Evolutionary conservation across 2,888 invertebrate genomes (phyloP).

Genomic region (Gastrophysa polygoni): DNA sequence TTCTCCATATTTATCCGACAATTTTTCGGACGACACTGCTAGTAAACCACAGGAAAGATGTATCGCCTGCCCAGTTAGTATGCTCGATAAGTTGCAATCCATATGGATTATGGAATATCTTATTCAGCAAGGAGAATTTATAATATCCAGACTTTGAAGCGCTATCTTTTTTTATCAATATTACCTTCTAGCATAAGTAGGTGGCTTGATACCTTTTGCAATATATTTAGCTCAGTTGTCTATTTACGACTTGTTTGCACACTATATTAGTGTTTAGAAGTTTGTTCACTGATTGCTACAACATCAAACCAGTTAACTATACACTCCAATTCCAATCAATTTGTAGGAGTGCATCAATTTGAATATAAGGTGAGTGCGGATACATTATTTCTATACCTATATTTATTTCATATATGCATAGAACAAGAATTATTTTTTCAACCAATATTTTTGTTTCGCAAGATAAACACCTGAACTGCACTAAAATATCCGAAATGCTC

Average conservation of each 20-base stretch:
- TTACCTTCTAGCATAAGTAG: constrained; percentile 41
- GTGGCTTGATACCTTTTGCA: constrained; percentile 37
- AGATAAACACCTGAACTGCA: too few species aligned
- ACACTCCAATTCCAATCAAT: not conserved
- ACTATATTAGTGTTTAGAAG: constrained; percentile 7
- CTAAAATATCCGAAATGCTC: too few species aligned
- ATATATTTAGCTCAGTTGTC: constrained; percentile 23
- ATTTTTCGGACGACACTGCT: too few species aligned
- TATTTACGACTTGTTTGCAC: constrained; percentile 11
- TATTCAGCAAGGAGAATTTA: constrained; percentile 20
- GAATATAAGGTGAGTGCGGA: too few species aligned
- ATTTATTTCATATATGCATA: too few species aligned
- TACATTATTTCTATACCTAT: too few species aligned
- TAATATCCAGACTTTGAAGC: constrained; percentile 14
- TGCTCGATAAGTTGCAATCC: not conserved
- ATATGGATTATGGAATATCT: not conserved
- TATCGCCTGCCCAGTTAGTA: too few species aligned
- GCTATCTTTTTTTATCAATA: constrained; percentile 47
- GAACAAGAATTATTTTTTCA: too few species aligned
- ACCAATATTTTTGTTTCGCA: too few species aligned
- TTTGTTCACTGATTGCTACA: constrained; percentile 11
- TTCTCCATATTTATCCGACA: too few species aligned
- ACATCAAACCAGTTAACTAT: constrained; percentile 3
- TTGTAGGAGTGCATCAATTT: not conserved
- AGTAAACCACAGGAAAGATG: too few species aligned